Conservation (phyloP, 2,888 invertebrate genomes). For the Dryobotodes eremita region DNA sequence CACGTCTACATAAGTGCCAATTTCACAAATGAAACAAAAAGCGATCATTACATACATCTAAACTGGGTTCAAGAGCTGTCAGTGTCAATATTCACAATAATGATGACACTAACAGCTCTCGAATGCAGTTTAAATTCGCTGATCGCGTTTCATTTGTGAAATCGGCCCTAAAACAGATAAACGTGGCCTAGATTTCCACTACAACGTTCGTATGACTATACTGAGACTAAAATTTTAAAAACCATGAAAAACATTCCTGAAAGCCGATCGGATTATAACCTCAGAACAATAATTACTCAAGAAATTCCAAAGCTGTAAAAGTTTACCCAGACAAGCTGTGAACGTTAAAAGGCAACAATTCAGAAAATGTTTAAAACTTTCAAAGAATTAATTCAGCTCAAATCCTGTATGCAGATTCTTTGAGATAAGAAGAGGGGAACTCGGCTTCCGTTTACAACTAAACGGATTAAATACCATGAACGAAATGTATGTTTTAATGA, state of each 20-base stretch:
- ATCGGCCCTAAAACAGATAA: neutral
- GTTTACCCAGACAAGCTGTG: conserved; percentile 38
- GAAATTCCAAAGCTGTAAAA: conserved; percentile 36
- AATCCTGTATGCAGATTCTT: conserved; percentile 64
- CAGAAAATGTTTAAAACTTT: conserved; percentile 61
- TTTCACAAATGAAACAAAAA: neutral
- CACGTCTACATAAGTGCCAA: neutral
- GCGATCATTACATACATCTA: neutral
- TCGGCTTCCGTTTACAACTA: neutral
- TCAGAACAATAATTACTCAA: conserved; percentile 13
- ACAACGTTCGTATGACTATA: neutral
- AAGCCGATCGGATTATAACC: neutral
- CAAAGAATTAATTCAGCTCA: conserved; percentile 59
- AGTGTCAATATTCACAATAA: neutral
- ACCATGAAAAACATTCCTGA: neutral
- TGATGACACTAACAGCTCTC: neutral
- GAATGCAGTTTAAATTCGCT: neutral
- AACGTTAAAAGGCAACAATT: conserved; percentile 59
- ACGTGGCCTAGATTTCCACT: neutral
- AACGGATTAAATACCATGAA: conserved; percentile 20
- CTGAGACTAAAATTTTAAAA: neutral
- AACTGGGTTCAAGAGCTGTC: neutral
- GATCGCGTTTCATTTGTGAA: neutral
- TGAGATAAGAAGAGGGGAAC: conserved; percentile 28
- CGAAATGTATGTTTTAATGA: neutral